These are phyloP conservation scores for Eurystomus gularis DNA, from an alignment of 2,113 vertebrate genomes.

Conservation along the genomic window DNA sequence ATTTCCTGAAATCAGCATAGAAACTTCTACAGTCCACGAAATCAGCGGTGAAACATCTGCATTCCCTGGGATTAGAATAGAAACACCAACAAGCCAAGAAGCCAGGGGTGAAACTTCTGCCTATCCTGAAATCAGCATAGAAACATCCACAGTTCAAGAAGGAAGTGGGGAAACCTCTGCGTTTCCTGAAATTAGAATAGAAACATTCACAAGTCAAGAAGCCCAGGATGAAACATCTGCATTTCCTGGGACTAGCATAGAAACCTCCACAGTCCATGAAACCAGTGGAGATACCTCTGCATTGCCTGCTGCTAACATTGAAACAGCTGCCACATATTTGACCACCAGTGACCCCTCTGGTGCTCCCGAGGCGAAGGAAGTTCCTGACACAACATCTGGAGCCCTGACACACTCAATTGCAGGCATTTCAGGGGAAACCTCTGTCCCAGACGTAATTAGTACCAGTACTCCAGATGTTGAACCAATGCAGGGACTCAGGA, in stretches of 20 bases:
- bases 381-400: conserved; percentile 44
- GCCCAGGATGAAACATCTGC: conserved; percentile 58
- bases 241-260: background rate
- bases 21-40: conserved; percentile 38
- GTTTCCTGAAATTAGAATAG: conserved; percentile 62
- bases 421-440: conserved; percentile 61
- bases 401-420: background rate
- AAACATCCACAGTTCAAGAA: conserved; percentile 17
- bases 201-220: conserved; percentile 55
- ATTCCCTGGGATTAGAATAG: background rate
- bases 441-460: conserved; percentile 39
- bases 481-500: conserved; percentile 31
- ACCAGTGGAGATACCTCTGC: conserved; percentile 47
- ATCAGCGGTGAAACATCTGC: conserved; percentile 60
- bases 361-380: conserved; percentile 43
- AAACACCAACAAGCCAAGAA: conserved; percentile 60
- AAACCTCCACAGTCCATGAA: conserved; percentile 8
- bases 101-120: conserved; percentile 29
- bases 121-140: conserved; percentile 58
- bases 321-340: conserved; percentile 6
- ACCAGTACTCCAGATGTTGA: conserved; percentile 64
- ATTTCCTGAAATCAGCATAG: conserved; percentile 63
- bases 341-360: conserved; percentile 45
- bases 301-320: background rate
- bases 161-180: conserved; percentile 30